Evolutionary conservation across 1,140 invertebrate species (phyloP), one percentile per base, ranked within the genome.

Genomic region (Ooceraea biroi): DNA sequence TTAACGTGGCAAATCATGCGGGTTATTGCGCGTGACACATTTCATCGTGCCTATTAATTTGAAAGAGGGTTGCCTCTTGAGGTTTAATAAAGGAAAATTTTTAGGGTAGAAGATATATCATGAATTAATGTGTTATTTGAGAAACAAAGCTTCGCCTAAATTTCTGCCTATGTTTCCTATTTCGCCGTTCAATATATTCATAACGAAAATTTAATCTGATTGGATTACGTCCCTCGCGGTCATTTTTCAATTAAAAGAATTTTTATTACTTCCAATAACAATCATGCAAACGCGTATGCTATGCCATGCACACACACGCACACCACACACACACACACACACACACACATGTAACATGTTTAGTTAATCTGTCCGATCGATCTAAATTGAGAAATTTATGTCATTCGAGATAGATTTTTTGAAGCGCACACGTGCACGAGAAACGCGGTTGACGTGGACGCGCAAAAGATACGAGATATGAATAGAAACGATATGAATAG

Each of bases 1-100:
- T 74, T 74, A 74, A 46, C 25, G 25, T 65, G n/a, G 19, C 63
- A 14, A 74, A 55, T 3, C n/a, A 76, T 63, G 27, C 69, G 30
- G 30, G 50, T 48, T 19, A 48, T 17, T 50, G n/a, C n/a, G n/a
- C 44, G 12, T 10, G 36, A 46, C 5, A 74, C 17, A 27, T 27
- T n/a, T 22, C 27, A 3, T 27, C 12, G 27, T 50, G 12, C n/a
- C 11, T 50, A 65, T 52, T 66, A 63, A 65, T 12, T 65, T 25
- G n/a, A 25, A 11, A 52, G 11, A 0, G 30, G 52, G 2, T 17
- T 10, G n/a, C 27, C 14, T n/a, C 17, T 22, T 44, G 1, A 65
- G 27, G 14, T 5, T 12, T 77, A 17, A 17, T 25, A 44, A 66
- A 77, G 36, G 7, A 5, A n/a, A 12, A n/a, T 27, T 65, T 41